These are phyloP conservation scores for Hemiscyllium ocellatum DNA, from an alignment of 2,113 vertebrate species.

Conservation along the genomic window DNA sequence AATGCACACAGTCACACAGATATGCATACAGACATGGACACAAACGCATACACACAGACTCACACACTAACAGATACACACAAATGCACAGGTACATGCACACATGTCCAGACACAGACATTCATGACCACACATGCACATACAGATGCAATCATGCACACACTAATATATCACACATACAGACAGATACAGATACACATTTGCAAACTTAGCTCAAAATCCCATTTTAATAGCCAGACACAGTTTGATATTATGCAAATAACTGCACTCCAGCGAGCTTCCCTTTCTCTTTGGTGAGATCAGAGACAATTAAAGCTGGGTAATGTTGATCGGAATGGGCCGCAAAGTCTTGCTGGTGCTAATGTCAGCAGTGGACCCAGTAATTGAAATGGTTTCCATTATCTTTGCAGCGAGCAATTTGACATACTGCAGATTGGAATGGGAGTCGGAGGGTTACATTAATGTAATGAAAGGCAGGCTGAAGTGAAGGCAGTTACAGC, in stretches of 20 bases:
- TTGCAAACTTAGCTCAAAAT: background rate
- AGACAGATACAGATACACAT: background rate
- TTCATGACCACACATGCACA: too few species aligned
- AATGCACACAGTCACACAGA: too few species aligned
- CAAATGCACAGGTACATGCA: too few species aligned
- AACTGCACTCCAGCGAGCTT: background rate
- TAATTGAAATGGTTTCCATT: slow-evolving; percentile 32
- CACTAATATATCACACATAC: too few species aligned
- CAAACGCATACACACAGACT: too few species aligned
- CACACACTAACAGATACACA: too few species aligned
- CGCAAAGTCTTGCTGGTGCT: slow-evolving; percentile 24
- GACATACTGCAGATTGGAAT: background rate
- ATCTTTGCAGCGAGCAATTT: slow-evolving; percentile 32
- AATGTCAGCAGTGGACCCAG: slow-evolving; percentile 26
- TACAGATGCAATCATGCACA: background rate
- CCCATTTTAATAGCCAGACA: background rate
- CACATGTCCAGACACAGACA: too few species aligned
- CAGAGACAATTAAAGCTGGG: slow-evolving; percentile 5
- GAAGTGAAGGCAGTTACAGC: slow-evolving; percentile 57
- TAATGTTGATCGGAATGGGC: slow-evolving; percentile 2
- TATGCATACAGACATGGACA: too few species aligned
- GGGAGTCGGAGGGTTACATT: slow-evolving; percentile 39
- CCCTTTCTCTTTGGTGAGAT: background rate
- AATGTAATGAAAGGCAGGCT: slow-evolving; percentile 60
- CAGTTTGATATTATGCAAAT: slow-evolving; percentile 20